Evolutionary conservation across 2,113 vertebrate genomes (phyloP).

Genomic region (Uropsilus gracilis): DNA sequence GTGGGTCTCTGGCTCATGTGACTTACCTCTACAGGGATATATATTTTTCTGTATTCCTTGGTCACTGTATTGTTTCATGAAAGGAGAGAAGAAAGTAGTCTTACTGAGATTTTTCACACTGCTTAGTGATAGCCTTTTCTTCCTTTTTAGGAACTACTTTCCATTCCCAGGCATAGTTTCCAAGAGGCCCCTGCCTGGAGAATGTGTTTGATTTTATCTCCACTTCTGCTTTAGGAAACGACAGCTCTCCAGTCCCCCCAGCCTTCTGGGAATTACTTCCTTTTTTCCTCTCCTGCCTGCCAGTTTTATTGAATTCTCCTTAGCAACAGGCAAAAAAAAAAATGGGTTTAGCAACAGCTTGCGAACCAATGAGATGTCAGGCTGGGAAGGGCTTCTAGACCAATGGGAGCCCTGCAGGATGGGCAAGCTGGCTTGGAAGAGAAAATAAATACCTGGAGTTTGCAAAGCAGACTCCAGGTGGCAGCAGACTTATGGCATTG

Average conservation of each 20-base stretch:
- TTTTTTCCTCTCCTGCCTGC: conserved; percentile 46
- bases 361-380: conserved; percentile 69
- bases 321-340: conserved; percentile 69
- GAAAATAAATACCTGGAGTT: conserved; percentile 27
- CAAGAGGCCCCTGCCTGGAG: background rate
- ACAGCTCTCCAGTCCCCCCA: background rate
- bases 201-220: conserved; percentile 39
- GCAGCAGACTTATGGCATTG: conserved; percentile 61
- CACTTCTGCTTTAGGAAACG: conserved; percentile 41
- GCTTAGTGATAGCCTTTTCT: background rate
- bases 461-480: conserved; percentile 59
- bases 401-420: conserved; percentile 56
- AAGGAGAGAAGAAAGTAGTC: background rate
- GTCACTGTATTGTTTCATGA: background rate
- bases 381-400: conserved; percentile 49
- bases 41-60: background rate
- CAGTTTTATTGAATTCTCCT: conserved; percentile 52
- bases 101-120: background rate
- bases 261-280: conserved; percentile 57
- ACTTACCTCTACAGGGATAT: background rate
- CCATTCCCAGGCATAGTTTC: background rate
- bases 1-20: background rate
- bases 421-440: background rate
- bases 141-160: background rate
- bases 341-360: conserved; percentile 61